A percentile compares a stretch with the other conserved stretches of the same genome.
Evolutionary conservation across 1,140 invertebrate species (phyloP).

Genomic region (Pseudomyrmex gracilis): DNA sequence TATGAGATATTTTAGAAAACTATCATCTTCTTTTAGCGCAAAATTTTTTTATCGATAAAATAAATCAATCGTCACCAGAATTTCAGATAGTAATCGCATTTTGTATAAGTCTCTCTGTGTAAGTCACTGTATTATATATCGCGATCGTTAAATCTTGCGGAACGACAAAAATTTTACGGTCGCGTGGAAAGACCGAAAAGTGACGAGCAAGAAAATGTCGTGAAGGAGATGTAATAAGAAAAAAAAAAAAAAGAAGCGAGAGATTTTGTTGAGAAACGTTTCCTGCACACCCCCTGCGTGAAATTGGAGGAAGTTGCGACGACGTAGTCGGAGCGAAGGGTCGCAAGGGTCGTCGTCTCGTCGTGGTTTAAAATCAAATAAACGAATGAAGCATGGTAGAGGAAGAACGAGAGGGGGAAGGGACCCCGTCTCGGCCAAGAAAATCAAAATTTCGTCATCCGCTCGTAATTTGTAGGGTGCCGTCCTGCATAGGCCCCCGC

Average conservation of each 20-base stretch:
- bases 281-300: conserved; percentile 1
- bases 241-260: conserved; percentile 21
- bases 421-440: conserved; percentile 70
- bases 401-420: conserved; percentile 4
- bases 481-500: conserved; percentile 32
- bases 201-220: conserved; percentile 18
- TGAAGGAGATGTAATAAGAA: conserved; percentile 8
- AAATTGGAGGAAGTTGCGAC: conserved; percentile 48
- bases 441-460: conserved; percentile 82
- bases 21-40: background rate
- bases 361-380: conserved; percentile 76
- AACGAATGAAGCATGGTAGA: conserved; percentile 56
- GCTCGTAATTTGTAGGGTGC: conserved; percentile 77
- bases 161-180: conserved; percentile 27
- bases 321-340: conserved; percentile 31
- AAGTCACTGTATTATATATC: too few species aligned
- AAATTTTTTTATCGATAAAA: background rate
- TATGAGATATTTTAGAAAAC: background rate
- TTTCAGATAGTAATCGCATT: too few species aligned
- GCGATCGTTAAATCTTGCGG: conserved; percentile 25
- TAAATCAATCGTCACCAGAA: too few species aligned
- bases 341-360: conserved; percentile 51
- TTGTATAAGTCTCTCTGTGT: too few species aligned
- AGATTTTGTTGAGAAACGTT: conserved; percentile 43
- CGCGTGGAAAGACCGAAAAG: conserved; percentile 31